Percentiles rank a stretch among this genome's conserved stretches.
These are phyloP conservation scores for Isoperla grammatica DNA, from an alignment of 2,888 invertebrate genomes.

Conservation along the genomic window DNA sequence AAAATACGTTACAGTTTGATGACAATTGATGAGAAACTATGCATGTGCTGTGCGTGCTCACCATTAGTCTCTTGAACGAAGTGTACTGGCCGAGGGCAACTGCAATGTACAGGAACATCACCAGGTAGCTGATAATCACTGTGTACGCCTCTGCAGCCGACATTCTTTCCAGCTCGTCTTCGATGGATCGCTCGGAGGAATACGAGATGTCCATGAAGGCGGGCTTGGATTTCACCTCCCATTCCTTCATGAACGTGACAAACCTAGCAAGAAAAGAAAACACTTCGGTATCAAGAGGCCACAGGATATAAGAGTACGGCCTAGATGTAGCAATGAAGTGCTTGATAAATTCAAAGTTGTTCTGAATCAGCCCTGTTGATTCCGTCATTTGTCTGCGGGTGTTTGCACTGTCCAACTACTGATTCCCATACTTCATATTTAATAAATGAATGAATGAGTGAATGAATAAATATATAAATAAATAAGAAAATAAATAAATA, in stretches of 20 bases:
- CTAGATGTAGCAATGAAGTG: background rate
- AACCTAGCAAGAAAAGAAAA: slow-evolving; percentile 49
- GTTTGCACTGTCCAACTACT: too few species aligned
- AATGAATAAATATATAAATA: too few species aligned
- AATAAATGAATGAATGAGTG: too few species aligned
- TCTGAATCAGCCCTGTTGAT: too few species aligned
- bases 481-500: too few species aligned
- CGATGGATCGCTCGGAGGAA: slow-evolving; percentile 77
- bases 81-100: slow-evolving; percentile 74
- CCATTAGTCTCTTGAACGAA: slow-evolving; percentile 51
- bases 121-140: slow-evolving; percentile 77
- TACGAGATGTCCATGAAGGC: slow-evolving; percentile 64
- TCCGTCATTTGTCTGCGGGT: too few species aligned
- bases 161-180: slow-evolving; percentile 84
- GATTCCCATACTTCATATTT: too few species aligned
- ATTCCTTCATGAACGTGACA: slow-evolving; percentile 59
- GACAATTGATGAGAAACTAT: too few species aligned
- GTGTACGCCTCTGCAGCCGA: slow-evolving; percentile 82
- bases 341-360: too few species aligned
- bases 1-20: too few species aligned
- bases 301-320: background rate
- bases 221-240: slow-evolving; percentile 48
- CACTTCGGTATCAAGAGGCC: too few species aligned
- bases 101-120: slow-evolving; percentile 92
- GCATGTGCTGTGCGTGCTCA: slow-evolving; percentile 35